Percentiles rank a stretch among this genome's conserved stretches.
phyloP scores from a whole-genome alignment of 35 echinoderm and acorn worm species.

The Stichopus chloronotus region DNA sequence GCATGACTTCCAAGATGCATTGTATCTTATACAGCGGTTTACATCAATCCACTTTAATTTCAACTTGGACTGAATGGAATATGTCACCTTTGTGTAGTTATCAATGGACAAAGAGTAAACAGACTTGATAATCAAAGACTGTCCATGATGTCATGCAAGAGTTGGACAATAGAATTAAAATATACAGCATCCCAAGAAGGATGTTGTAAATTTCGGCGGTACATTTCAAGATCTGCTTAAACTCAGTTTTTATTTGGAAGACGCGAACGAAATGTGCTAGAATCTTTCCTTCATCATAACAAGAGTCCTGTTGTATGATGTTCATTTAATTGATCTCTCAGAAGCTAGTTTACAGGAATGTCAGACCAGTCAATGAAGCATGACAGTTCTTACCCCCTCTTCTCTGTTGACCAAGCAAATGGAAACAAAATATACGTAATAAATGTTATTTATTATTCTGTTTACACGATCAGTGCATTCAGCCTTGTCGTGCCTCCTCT shows the following conservation, averaged over 20 bases:
- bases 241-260: background rate
- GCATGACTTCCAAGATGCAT: no score
- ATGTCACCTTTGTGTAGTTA: no score
- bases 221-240: background rate
- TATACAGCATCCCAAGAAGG: no score
- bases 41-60: no score
- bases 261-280: background rate
- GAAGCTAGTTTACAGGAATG: conserved; percentile 11
- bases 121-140: no score
- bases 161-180: no score
- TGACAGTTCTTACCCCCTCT: background rate
- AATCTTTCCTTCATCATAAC: background rate
- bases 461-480: conserved; percentile 37
- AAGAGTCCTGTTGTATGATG: background rate
- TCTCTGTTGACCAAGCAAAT: conserved; percentile 32
- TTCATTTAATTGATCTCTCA: conserved; percentile 6
- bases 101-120: no score
- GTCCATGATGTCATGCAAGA: no score
- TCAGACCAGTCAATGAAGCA: conserved; percentile 24
- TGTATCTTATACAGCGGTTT: no score
- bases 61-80: no score
- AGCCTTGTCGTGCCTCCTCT: conserved; percentile 21
- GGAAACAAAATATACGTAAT: conserved; percentile 40
- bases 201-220: no score
- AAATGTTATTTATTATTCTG: conserved; percentile 44